Evolutionary conservation across 2,113 vertebrate genomes (phyloP), one percentile per base, ranked within the genome.

Genomic region (Campylorhamphus procurvoides): DNA sequence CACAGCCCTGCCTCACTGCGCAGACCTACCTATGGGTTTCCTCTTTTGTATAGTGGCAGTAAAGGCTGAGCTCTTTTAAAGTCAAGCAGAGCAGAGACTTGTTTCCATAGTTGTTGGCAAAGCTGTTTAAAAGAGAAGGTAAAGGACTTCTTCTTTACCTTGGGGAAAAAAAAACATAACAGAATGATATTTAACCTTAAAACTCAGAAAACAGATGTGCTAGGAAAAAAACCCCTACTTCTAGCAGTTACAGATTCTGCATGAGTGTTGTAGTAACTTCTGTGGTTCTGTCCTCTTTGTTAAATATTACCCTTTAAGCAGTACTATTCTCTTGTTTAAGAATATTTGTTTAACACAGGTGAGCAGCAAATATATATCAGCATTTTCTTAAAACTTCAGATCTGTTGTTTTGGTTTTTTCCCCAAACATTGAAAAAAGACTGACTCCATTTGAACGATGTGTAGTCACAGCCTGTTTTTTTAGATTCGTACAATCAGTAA

Each of bases 1-100:
- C 3, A 2, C 7, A 10, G 3, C 6, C 2, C 11, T 56, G 52
- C 46, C 28, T 40, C 1, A 2, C 46, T 59, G 29, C 60, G 59
- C 22, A 68, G 42, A 50, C 27, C 18, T 35, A 74, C 29, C 20
- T 37, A 18, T 39, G 29, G 4, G 10, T 74, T 73, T 83, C 24
- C 58, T 7, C 12, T 40, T 73, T 55, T 23, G 39, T 29, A 23
- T 14, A 19, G 19, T 29, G 76, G 17, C 19, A 46, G 28, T 28
- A 71, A 47, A 56, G 14, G 10, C 37, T 74, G 53, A 90, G 29
- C 5, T 62, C 87, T 76, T 75, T 42, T 46, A 59, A 0, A 6
- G 8, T 42, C 1, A 4, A 44, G 25, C 31, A 73, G 28, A 74
- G 33, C 5, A 49, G 27, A 76, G 50, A 77, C 3, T 39, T 55